Conservation (phyloP, 2,888 invertebrate species). For the Watsonalla cultraria region DNA sequence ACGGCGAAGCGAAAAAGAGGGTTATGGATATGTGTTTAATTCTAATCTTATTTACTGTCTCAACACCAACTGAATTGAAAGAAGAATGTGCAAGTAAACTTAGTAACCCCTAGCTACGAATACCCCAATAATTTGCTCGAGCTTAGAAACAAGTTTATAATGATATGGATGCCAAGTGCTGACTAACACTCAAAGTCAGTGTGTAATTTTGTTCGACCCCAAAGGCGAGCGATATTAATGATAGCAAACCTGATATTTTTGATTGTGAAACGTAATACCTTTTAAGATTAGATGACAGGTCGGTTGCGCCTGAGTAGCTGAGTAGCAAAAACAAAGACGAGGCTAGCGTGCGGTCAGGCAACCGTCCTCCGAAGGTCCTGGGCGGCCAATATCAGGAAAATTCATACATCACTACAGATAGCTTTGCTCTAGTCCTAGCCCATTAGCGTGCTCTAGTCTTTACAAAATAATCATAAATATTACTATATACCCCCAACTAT, state of each 20-base stretch:
- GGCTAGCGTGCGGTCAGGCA: slow-evolving; percentile 35
- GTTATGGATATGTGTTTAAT: too few relatives aligned
- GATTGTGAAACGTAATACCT: slow-evolving; percentile 7
- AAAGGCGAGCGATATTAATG: slow-evolving; percentile 5
- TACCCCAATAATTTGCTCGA: neutral
- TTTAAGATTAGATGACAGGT: slow-evolving; percentile 16
- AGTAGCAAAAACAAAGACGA: slow-evolving; percentile 44
- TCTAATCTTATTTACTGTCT: too few relatives aligned
- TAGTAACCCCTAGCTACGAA: neutral
- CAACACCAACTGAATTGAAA: neutral
- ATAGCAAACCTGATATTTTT: slow-evolving; percentile 8
- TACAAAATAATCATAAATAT: too few relatives aligned
- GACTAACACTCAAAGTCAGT: neutral
- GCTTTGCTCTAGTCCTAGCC: too few relatives aligned
- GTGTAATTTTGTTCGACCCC: neutral
- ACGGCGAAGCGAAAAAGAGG: too few relatives aligned
- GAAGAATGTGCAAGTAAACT: neutral
- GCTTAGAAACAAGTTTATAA: neutral
- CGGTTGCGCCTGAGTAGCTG: slow-evolving; percentile 38
- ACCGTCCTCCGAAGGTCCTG: slow-evolving; percentile 27
- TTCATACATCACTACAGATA: neutral
- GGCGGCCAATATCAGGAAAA: slow-evolving; percentile 16
- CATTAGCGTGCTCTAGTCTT: too few relatives aligned
- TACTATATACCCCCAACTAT: too few relatives aligned
- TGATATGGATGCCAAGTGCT: neutral